These are phyloP conservation scores for Pegea sp. DNA, from an alignment of 23 tunicate species.

Conservation along the genomic window DNA sequence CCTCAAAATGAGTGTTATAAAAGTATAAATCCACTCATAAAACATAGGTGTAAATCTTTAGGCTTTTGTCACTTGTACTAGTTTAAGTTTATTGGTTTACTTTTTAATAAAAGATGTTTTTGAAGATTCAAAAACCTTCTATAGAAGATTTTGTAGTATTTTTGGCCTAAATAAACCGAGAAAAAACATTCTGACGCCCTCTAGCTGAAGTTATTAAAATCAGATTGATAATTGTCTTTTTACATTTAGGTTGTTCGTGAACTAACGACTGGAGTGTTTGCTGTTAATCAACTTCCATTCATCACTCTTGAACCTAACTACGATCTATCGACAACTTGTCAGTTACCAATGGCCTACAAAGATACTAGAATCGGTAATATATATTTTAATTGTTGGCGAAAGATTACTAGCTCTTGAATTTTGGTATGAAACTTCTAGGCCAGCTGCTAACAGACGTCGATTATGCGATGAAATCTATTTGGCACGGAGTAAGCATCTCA, in stretches of 20 bases:
- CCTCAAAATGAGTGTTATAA: too few relatives aligned
- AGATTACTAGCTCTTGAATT: too few relatives aligned
- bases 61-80: too few relatives aligned
- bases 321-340: constrained; percentile 44
- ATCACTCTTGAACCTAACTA: constrained; percentile 49
- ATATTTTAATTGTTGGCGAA: neutral
- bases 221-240: neutral
- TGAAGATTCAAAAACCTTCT: too few relatives aligned
- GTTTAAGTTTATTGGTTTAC: too few relatives aligned
- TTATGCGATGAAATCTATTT: constrained; percentile 62
- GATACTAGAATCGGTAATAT: constrained; percentile 53
- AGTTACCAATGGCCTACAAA: constrained; percentile 62
- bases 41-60: too few relatives aligned
- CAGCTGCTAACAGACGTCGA: constrained; percentile 45
- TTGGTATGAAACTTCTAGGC: constrained; percentile 21
- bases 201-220: too few relatives aligned
- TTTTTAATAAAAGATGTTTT: too few relatives aligned
- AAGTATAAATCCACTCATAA: too few relatives aligned
- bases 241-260: constrained; percentile 35
- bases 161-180: too few relatives aligned
- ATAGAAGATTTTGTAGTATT: too few relatives aligned
- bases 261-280: constrained; percentile 60
- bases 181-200: too few relatives aligned
- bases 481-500: constrained; percentile 63
- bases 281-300: constrained; percentile 52